A percentile compares a stretch with the other conserved stretches of the same genome.
phyloP scores from a whole-genome alignment of 2,888 invertebrate species.

The Polietes domitor region DNA sequence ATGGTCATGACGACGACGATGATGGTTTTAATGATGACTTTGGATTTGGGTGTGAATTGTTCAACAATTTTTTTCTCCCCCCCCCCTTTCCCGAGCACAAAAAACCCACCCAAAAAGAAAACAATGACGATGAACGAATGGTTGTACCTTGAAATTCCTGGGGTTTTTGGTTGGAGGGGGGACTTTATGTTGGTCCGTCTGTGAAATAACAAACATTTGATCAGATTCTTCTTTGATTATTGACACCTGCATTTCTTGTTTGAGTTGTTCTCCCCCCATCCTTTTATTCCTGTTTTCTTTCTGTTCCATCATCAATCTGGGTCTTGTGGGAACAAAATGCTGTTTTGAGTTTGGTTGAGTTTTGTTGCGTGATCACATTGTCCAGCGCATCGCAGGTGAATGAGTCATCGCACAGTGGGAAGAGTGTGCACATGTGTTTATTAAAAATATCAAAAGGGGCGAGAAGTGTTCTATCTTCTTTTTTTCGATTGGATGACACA shows the following conservation, averaged over 20 bases:
- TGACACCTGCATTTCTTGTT: conserved; percentile 64
- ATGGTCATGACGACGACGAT: background rate
- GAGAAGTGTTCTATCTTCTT: too few species aligned
- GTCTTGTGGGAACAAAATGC: conserved; percentile 24
- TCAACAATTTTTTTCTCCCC: background rate
- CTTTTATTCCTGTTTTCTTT: background rate
- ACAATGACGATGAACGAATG: background rate
- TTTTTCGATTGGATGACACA: too few species aligned
- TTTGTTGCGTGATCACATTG: conserved; percentile 22
- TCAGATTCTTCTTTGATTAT: conserved; percentile 41
- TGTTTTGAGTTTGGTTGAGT: conserved; percentile 24
- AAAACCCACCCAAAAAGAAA: background rate
- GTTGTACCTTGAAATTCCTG: conserved; percentile 3
- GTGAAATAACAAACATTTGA: conserved; percentile 28
- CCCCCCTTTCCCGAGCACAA: background rate
- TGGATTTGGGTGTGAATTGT: conserved; percentile 8
- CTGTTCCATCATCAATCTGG: conserved; percentile 18
- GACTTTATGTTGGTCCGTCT: background rate
- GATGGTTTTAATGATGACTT: background rate
- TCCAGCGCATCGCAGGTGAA: background rate
- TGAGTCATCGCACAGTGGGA: conserved; percentile 29
- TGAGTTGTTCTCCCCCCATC: background rate
- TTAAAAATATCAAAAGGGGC: too few species aligned
- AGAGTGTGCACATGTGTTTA: too few species aligned
- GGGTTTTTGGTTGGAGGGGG: background rate